These are phyloP conservation scores for Gulo gulo DNA, from an alignment of 2,113 vertebrate species.

Conservation along the genomic window DNA sequence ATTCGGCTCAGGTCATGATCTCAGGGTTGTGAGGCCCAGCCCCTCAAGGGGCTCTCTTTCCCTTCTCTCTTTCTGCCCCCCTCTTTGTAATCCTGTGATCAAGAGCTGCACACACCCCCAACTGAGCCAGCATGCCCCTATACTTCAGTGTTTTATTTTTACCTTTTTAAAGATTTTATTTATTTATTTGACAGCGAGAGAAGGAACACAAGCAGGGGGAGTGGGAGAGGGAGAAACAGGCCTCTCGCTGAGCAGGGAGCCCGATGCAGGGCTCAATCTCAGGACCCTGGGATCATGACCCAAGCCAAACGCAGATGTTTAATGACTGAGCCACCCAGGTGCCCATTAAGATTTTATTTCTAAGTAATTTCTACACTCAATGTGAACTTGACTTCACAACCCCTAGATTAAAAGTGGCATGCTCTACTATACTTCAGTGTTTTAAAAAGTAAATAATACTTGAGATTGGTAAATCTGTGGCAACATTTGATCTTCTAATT, in stretches of 20 bases:
- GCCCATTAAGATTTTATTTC: no score
- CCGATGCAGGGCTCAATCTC: no score
- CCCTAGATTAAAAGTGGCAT: not conserved
- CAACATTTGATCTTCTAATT: not conserved
- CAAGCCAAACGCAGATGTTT: no score
- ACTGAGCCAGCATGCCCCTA: not conserved
- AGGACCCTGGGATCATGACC: no score
- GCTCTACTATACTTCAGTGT: not conserved
- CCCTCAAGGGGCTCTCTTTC: not conserved
- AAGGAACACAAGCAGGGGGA: no score
- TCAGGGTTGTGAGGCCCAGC: not conserved
- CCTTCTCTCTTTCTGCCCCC: not conserved
- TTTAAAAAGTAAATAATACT: constrained; percentile 3
- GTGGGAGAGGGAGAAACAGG: no score
- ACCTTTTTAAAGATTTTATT: not conserved
- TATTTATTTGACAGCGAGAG: no score
- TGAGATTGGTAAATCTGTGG: not conserved
- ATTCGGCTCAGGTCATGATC: not conserved
- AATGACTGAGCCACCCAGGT: no score
- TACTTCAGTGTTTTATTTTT: not conserved
- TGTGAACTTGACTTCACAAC: not conserved
- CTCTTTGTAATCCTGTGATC: not conserved
- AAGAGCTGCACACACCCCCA: not conserved
- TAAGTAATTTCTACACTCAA: not conserved
- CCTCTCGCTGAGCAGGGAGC: no score